Base-by-base conservation (phyloP, 2,797 vertebrate genomes). In the Esox lucius region DNA sequence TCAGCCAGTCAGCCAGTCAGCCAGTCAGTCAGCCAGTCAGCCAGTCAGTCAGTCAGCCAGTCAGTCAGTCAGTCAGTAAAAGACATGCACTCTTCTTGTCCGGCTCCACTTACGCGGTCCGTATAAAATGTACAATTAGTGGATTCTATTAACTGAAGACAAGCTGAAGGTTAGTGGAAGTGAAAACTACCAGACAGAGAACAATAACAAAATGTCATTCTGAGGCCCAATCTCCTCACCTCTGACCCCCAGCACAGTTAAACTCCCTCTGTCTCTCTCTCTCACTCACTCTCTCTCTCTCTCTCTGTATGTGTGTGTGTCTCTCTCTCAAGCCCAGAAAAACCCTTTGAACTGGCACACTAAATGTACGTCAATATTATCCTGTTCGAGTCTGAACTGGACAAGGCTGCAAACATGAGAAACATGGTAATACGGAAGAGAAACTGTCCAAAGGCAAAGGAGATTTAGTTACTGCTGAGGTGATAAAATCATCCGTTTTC, bases 281-380 rank as follows among this genome's bases (percentile, higher is more conserved):
- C 78, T 49, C 48, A 16, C 48, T 56, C 51, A 6, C 49, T 53
- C 53, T 22, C n/a, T 11, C 53, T 9, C 53, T 1, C 53, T 3
- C 8, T 1, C n/a, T 39, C 8, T 39, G 1, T 39, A 5, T 42
- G 42, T 9, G 42, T 42, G 42, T 42, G 42, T 24, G 9, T 1
- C 22, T 13, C 11, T 1, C 11, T 66, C 24, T 42, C 35, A 33
- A 39, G 65, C 67, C 59, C 22, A 61, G 51, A 69, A 46, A 70
- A 72, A 56, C 69, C 22, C 76, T 77, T 78, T 79, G 75, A 81
- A 75, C 74, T 46, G 67, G 62, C 35, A 16, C 46, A 46, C 56
- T 48, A 53, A 28, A 78, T 78, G 76, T 59, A 70, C 68, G 53
- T 84, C 74, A 85, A 81, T 83, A 80, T 84, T 80, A 72, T 78